A percentile compares a stretch with the other conserved stretches of the same genome.
These are phyloP conservation scores for Anticlea derivata DNA, from an alignment of 2,888 invertebrate genomes.

Conservation along the genomic window DNA sequence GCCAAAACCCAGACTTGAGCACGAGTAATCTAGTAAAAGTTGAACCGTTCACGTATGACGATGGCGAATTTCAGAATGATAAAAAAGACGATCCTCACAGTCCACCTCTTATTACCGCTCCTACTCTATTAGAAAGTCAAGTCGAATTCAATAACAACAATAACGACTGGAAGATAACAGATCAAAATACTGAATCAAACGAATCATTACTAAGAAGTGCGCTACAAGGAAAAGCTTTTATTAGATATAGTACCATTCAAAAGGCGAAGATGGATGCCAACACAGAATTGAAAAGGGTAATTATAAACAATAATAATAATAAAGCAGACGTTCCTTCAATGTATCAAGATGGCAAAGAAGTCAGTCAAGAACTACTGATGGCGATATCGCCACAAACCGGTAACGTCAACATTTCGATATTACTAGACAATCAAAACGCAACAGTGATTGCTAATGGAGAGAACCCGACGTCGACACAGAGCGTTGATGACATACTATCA, in stretches of 20 bases:
- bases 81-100: conserved; percentile 73
- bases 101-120: conserved; percentile 74
- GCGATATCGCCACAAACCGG: conserved; percentile 67
- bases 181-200: conserved; percentile 87
- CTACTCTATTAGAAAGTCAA: conserved; percentile 77
- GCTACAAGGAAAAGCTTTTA: conserved; percentile 90
- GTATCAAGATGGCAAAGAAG: conserved; percentile 75
- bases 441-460: conserved; percentile 74
- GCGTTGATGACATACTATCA: conserved; percentile 87
- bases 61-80: conserved; percentile 68
- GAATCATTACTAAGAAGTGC: conserved; percentile 92
- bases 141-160: conserved; percentile 88
- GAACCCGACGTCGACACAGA: conserved; percentile 84
- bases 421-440: conserved; percentile 74
- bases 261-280: conserved; percentile 74
- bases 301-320: conserved; percentile 76
- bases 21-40: conserved; percentile 84
- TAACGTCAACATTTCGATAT: conserved; percentile 75
- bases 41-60: conserved; percentile 72
- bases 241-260: conserved; percentile 83
- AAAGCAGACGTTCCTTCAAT: conserved; percentile 82
- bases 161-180: conserved; percentile 92
- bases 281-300: conserved; percentile 68
- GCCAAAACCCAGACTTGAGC: conserved; percentile 87
- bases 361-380: conserved; percentile 69